Percentiles rank a stretch among this genome's conserved stretches.
Evolutionary conservation across 2,888 invertebrate genomes (phyloP).

Genomic region (Tryphoninae sp.): DNA sequence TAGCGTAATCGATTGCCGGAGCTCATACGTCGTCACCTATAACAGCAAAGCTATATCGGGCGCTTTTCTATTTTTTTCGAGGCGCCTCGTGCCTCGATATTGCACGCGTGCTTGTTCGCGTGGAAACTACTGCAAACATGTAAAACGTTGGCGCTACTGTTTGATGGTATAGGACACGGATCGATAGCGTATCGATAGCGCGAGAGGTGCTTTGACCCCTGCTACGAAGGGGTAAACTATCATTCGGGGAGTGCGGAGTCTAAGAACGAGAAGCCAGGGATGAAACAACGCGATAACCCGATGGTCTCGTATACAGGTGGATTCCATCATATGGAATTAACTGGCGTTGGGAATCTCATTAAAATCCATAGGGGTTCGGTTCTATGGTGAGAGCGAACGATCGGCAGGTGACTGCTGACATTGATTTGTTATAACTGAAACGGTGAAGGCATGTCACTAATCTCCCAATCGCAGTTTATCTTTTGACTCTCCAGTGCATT

Average conservation of each 20-base stretch:
- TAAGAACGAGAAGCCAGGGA: not conserved
- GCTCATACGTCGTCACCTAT: constrained; percentile 52
- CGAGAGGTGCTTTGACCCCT: constrained; percentile 11
- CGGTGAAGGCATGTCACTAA: constrained; percentile 67
- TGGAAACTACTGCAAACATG: not conserved
- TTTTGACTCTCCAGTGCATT: not conserved
- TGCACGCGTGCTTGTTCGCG: not conserved
- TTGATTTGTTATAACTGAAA: constrained; percentile 74
- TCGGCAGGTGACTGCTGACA: constrained; percentile 17
- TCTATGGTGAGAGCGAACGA: not conserved
- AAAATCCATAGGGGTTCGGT: constrained; percentile 55
- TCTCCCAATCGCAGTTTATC: constrained; percentile 59
- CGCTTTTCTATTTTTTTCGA: not conserved
- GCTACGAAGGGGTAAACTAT: not conserved
- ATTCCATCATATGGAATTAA: constrained; percentile 61
- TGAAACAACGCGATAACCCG: constrained; percentile 20
- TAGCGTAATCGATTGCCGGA: constrained; percentile 57
- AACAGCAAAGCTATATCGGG: constrained; percentile 33
- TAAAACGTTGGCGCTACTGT: not conserved
- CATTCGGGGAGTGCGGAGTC: too few species aligned
- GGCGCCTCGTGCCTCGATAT: too few species aligned
- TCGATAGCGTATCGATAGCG: constrained; percentile 36
- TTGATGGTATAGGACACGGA: not conserved
- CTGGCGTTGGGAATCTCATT: constrained; percentile 64
- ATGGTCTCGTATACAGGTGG: constrained; percentile 33